Evolutionary conservation across 2,888 invertebrate species (phyloP).

Genomic region (Tenthredo livida): DNA sequence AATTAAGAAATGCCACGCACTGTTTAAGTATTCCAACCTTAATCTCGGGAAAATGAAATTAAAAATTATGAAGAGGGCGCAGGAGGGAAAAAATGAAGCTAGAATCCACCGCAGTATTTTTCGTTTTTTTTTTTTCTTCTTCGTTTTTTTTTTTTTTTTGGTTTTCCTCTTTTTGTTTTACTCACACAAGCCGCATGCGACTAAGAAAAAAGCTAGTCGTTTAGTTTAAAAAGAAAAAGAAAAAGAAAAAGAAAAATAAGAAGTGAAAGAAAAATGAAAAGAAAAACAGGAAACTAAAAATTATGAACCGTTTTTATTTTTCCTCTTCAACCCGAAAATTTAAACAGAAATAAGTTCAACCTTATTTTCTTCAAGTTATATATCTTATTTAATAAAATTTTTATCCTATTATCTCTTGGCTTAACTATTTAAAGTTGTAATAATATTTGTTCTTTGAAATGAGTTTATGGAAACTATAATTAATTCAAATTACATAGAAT

Average conservation of each 20-base stretch:
- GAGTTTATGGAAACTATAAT: too few relatives aligned
- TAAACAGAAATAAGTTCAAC: background rate
- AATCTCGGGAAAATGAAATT: conserved; percentile 71
- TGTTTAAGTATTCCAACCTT: conserved; percentile 70
- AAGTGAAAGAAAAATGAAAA: background rate
- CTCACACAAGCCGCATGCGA: background rate
- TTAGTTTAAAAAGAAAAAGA: background rate
- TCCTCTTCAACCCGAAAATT: background rate
- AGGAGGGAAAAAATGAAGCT: conserved; percentile 59
- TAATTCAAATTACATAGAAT: too few relatives aligned
- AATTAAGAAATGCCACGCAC: conserved; percentile 73
- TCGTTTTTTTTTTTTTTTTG: background rate
- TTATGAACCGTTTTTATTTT: background rate
- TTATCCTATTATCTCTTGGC: background rate
- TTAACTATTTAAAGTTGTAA: background rate
- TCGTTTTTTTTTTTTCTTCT: background rate
- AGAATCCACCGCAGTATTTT: conserved; percentile 28
- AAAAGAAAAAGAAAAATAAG: background rate
- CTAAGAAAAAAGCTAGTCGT: background rate
- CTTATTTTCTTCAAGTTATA: background rate
- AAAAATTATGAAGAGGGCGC: conserved; percentile 65
- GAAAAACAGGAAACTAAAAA: background rate
- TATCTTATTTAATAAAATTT: too few relatives aligned
- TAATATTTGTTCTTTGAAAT: too few relatives aligned
- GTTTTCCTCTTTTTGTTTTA: background rate